Base-by-base conservation (phyloP, 1,140 invertebrate species). In the Zaprionus capensis region DNA sequence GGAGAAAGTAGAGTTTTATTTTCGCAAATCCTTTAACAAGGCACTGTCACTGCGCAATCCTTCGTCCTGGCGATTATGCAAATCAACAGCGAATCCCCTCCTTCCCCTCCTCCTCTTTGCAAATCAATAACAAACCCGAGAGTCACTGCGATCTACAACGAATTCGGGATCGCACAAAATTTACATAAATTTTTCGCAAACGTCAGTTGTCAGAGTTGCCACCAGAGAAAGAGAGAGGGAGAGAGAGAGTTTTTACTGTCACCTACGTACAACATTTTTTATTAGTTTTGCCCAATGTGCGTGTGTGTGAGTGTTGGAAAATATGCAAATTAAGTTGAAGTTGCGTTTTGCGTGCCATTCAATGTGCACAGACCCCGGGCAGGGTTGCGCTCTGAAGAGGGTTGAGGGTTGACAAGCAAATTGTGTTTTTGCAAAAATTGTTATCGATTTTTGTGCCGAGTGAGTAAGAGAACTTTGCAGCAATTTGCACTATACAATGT, bases 311-410 rank as follows among this genome's bases (percentile, higher is more conserved):
- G 71, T 71, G 76, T 58, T 87, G 57, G 76, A 77, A 84, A 88
- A 87, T 88, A 88, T 88, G 84, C 84, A 88, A 88, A 88, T 88
- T 80, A 88, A 84, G 81, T 82, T 88, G 75, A 88, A 90, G 81
- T 90, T 90, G 81, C 80, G 75, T 80, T 80, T 80, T 78, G 75
- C 78, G 61, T 67, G 67, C 55, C 63, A 67, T 67, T 73, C 65
- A 34, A 34, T 34, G 31, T 34, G 9, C 31, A 34, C 71, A 24
- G 6, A 51, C 6, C 20, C 2, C 44, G 12, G 7, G 7, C 9
- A 24, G 46, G 46, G 46, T 51, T 51, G 46, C 24, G 46, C 9
- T 2, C 4, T 12, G 15, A 2, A 15, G 68, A 88, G 80, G 74
- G 73, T 81, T 84, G 83, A 80, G 83, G 83, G 83, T 82, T 87